Evolutionary conservation across 2,888 invertebrate genomes (phyloP).

Genomic region (Thumatha senex): DNA sequence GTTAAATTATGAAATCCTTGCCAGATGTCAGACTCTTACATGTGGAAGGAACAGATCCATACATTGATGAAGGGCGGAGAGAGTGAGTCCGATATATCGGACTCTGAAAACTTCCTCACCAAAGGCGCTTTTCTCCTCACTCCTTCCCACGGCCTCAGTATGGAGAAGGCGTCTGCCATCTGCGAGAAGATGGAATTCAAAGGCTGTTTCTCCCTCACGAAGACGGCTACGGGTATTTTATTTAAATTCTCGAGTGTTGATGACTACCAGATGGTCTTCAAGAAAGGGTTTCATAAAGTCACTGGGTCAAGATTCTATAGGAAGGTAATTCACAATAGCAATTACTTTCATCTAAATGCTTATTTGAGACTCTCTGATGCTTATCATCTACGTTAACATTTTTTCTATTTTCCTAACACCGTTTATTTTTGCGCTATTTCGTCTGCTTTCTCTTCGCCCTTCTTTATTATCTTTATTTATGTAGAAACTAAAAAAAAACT

Average conservation of each 20-base stretch:
- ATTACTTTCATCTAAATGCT: slow-evolving; percentile 19
- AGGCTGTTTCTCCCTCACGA: slow-evolving; percentile 93
- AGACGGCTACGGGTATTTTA: slow-evolving; percentile 94
- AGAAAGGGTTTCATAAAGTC: slow-evolving; percentile 94
- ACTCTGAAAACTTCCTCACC: slow-evolving; percentile 90
- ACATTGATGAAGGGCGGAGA: slow-evolving; percentile 88
- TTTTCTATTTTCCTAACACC: slow-evolving; percentile 8
- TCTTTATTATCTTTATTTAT: slow-evolving; percentile 20
- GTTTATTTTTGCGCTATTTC: slow-evolving; percentile 4
- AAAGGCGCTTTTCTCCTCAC: slow-evolving; percentile 93
- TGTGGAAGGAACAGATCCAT: slow-evolving; percentile 81
- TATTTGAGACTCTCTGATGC: slow-evolving; percentile 12
- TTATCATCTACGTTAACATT: too few relatives aligned
- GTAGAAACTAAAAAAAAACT: not conserved
- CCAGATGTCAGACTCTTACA: slow-evolving; percentile 79
- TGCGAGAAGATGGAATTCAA: slow-evolving; percentile 95
- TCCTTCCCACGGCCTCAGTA: slow-evolving; percentile 92
- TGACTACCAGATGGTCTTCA: slow-evolving; percentile 93
- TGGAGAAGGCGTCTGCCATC: slow-evolving; percentile 93
- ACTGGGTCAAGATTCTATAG: slow-evolving; percentile 93
- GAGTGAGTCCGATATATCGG: slow-evolving; percentile 90
- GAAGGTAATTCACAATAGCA: slow-evolving; percentile 84
- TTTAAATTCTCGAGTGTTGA: slow-evolving; percentile 95
- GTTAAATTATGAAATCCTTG: slow-evolving; percentile 16
- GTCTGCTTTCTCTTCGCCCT: slow-evolving; percentile 51